These are phyloP conservation scores for Chrysolina americana DNA, from an alignment of 2,888 invertebrate species.

Conservation along the genomic window DNA sequence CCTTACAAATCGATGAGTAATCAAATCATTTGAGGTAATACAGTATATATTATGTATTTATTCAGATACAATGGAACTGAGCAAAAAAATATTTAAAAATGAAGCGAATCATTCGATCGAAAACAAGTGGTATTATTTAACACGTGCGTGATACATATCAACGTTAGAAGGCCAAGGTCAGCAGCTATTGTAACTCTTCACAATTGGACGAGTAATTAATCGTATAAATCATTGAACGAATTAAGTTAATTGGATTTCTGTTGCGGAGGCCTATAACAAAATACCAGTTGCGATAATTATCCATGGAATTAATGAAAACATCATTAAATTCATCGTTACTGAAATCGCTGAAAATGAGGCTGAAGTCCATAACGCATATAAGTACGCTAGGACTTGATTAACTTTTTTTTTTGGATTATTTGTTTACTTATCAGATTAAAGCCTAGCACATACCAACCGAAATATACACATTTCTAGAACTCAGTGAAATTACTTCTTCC, in stretches of 20 bases:
- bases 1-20: too few relatives aligned
- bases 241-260: slow-evolving; percentile 18
- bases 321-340: background rate
- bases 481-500: too few relatives aligned
- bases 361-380: too few relatives aligned
- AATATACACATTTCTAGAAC: too few relatives aligned
- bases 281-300: background rate
- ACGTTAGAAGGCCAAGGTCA: slow-evolving; percentile 34
- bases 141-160: slow-evolving; percentile 37
- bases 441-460: too few relatives aligned
- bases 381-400: too few relatives aligned
- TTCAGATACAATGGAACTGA: background rate
- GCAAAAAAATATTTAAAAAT: background rate
- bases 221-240: slow-evolving; percentile 21
- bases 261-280: slow-evolving; percentile 2
- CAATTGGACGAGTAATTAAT: slow-evolving; percentile 29
- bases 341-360: too few relatives aligned
- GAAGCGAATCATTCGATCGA: background rate
- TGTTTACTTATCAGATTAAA: too few relatives aligned
- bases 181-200: slow-evolving; percentile 18
- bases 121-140: slow-evolving; percentile 27
- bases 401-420: too few relatives aligned
- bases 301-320: background rate
- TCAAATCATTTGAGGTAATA: background rate
- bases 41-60: background rate